A percentile compares a stretch with the other conserved stretches of the same genome.
Conservation (phyloP, 2,888 invertebrate genomes). For the Frankliniella intonsa region DNA sequence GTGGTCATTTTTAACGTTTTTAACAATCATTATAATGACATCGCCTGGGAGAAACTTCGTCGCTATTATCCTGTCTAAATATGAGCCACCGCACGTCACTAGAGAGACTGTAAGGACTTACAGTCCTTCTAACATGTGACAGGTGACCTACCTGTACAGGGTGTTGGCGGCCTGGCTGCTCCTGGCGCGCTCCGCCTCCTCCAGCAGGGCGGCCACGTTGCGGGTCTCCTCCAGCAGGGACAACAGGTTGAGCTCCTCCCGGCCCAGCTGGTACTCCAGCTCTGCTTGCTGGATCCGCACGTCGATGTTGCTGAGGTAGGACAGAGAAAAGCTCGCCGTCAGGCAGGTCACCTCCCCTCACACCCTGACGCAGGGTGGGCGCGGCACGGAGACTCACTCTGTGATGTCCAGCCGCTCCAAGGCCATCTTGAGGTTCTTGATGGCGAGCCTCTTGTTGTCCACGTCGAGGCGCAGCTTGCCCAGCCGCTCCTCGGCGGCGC, state of each 20-base stretch:
- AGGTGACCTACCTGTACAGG: slow-evolving; percentile 53
- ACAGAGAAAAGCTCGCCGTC: slow-evolving; percentile 8
- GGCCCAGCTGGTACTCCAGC: slow-evolving; percentile 79
- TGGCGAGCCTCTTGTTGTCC: slow-evolving; percentile 70
- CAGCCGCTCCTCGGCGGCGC: slow-evolving; percentile 58
- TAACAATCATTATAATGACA: too few relatives aligned
- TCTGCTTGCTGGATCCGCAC: slow-evolving; percentile 86
- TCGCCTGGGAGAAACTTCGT: neutral
- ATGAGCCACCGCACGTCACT: neutral
- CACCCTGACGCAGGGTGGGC: neutral
- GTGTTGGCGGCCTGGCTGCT: slow-evolving; percentile 52
- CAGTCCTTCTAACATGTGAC: too few relatives aligned
- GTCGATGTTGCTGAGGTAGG: slow-evolving; percentile 71
- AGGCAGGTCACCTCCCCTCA: neutral
- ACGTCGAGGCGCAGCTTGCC: slow-evolving; percentile 61
- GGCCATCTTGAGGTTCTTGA: slow-evolving; percentile 74
- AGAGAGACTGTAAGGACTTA: too few relatives aligned
- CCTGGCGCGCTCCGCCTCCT: slow-evolving; percentile 55
- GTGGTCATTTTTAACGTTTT: too few relatives aligned
- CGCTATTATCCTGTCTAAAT: neutral
- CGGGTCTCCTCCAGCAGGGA: slow-evolving; percentile 79
- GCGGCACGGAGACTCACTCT: slow-evolving; percentile 59
- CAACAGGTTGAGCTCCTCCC: slow-evolving; percentile 80
- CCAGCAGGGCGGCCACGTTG: slow-evolving; percentile 70
- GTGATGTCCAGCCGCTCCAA: slow-evolving; percentile 80